A percentile compares a stretch with the other conserved stretches of the same genome.
Evolutionary conservation across 1,140 invertebrate species (phyloP).

Genomic region (Ptiloglossa arizonensis): DNA sequence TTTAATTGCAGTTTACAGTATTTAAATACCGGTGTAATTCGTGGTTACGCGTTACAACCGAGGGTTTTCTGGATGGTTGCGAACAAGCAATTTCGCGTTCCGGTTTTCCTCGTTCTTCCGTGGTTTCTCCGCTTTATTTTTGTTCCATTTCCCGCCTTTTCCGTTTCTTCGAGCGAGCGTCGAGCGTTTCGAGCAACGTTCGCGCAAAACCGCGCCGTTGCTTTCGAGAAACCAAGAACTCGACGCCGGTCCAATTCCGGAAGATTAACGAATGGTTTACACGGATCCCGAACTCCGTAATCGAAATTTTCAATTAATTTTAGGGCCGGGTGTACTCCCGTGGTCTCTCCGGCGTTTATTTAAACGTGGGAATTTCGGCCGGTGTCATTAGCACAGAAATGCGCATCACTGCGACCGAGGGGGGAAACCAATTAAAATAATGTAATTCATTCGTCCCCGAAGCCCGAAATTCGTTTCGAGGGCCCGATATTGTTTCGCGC

Average conservation of each 20-base stretch:
- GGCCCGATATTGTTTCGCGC: neutral
- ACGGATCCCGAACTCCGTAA: conserved; percentile 1
- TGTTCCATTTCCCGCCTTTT: neutral
- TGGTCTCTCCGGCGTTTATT: neutral
- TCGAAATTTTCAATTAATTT: conserved; percentile 48
- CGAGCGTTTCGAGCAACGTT: neutral
- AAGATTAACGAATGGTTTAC: conserved; percentile 39
- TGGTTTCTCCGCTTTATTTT: neutral
- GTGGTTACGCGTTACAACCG: too few species aligned
- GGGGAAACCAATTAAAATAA: conserved; percentile 50
- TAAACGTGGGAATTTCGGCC: conserved; percentile 24
- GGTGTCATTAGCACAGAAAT: conserved; percentile 18
- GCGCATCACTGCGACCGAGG: neutral
- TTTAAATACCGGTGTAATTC: neutral
- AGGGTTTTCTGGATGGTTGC: neutral
- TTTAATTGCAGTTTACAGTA: too few species aligned
- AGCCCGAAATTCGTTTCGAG: conserved; percentile 14
- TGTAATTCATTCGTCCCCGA: conserved; percentile 40
- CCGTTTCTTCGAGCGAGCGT: neutral
- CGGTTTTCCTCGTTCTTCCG: neutral
- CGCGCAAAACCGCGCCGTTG: neutral
- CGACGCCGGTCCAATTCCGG: neutral
- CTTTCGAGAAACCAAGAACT: neutral
- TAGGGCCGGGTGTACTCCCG: neutral
- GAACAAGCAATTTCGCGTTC: neutral